Conservation (phyloP, 2,888 invertebrate genomes). For the Perizoma affinitatum region DNA sequence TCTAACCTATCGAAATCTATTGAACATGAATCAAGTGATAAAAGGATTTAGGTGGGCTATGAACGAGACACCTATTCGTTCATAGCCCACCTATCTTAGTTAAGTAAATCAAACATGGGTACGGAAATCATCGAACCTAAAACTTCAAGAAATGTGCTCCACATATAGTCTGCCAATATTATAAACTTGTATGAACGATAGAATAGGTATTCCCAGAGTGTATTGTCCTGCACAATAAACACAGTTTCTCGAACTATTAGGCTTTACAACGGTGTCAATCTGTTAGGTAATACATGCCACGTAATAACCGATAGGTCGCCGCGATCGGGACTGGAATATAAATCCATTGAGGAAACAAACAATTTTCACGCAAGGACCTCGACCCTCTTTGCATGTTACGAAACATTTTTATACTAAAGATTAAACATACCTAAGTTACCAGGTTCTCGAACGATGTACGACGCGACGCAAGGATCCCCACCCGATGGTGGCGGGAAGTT, state of each 20-base stretch:
- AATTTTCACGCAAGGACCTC: slow-evolving; percentile 61
- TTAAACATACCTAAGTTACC: slow-evolving; percentile 7
- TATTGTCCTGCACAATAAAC: slow-evolving; percentile 28
- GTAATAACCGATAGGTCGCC: slow-evolving; percentile 62
- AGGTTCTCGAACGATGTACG: not conserved
- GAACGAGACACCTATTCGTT: too few relatives aligned
- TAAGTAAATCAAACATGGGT: too few relatives aligned
- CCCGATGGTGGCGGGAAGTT: too few relatives aligned
- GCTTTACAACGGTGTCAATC: slow-evolving; percentile 45
- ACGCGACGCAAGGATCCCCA: too few relatives aligned
- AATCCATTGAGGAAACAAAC: slow-evolving; percentile 71
- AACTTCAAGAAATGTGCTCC: too few relatives aligned
- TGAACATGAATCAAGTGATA: too few relatives aligned
- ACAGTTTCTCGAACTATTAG: slow-evolving; percentile 20
- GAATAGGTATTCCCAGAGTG: slow-evolving; percentile 11
- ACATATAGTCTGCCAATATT: too few relatives aligned
- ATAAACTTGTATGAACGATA: not conserved
- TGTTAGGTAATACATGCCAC: slow-evolving; percentile 73
- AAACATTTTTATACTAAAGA: slow-evolving; percentile 43
- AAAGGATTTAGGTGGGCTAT: too few relatives aligned
- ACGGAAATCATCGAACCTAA: too few relatives aligned
- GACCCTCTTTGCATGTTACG: slow-evolving; percentile 74
- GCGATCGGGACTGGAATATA: slow-evolving; percentile 61
- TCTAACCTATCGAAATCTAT: too few relatives aligned
- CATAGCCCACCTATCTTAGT: too few relatives aligned